A percentile compares a stretch with the other conserved stretches of the same genome.
These are phyloP conservation scores for Phrynocephalus versicolor DNA, from an alignment of 2,113 vertebrate species.

Conservation along the genomic window DNA sequence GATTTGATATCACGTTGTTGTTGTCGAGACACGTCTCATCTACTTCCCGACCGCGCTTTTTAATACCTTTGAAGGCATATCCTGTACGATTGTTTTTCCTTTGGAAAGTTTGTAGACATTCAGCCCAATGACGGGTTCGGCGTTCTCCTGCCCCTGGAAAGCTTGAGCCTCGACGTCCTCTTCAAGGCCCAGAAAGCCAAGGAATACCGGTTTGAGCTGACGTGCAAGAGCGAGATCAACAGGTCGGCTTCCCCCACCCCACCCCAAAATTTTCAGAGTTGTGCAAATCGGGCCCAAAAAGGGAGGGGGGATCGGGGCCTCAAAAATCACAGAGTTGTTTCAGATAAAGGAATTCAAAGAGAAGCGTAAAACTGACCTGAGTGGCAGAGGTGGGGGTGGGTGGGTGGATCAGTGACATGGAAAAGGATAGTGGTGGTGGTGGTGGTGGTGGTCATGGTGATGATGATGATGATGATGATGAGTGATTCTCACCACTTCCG, in stretches of 20 bases:
- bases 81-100: too few species aligned
- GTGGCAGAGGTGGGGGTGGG: neutral
- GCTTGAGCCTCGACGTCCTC: conserved; percentile 81
- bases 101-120: conserved; percentile 86
- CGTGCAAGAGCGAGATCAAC: conserved; percentile 86
- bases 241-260: conserved; percentile 71
- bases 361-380: too few species aligned
- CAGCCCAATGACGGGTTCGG: conserved; percentile 91
- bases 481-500: neutral
- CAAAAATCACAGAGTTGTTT: too few species aligned
- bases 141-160: conserved; percentile 86
- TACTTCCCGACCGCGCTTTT: neutral
- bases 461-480: too few species aligned
- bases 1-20: too few species aligned
- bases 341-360: neutral
- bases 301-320: too few species aligned
- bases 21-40: too few species aligned
- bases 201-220: conserved; percentile 84
- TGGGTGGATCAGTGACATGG: too few species aligned
- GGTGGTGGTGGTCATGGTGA: neutral
- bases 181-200: conserved; percentile 83
- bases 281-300: neutral
- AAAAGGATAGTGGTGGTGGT: too few species aligned
- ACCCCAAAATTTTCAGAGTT: neutral
- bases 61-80: neutral